Conservation (phyloP, 2,113 vertebrate genomes). For the Alligator mississippiensis region DNA sequence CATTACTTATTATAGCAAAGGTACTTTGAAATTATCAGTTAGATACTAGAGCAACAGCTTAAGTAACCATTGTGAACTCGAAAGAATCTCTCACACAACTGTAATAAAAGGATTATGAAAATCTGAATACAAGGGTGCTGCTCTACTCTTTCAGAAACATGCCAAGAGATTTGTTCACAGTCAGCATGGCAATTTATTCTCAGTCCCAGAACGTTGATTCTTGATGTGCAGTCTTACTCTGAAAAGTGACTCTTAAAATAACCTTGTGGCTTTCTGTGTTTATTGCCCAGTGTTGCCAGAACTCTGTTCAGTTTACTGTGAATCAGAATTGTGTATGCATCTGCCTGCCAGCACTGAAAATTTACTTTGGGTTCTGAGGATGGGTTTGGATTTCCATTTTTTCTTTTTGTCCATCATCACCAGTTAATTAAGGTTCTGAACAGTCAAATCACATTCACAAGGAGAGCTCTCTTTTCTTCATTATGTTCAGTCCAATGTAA, state of each 20-base stretch:
- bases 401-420: background rate
- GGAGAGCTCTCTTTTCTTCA: background rate
- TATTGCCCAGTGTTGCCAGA: background rate
- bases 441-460: background rate
- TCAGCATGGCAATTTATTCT: background rate
- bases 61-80: background rate
- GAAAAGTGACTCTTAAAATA: background rate
- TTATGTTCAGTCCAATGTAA: background rate
- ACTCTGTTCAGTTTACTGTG: background rate
- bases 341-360: background rate
- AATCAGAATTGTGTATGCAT: background rate
- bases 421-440: background rate
- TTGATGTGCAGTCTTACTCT: background rate
- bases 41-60: background rate
- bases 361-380: slow-evolving; percentile 1
- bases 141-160: background rate
- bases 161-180: background rate
- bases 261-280: background rate
- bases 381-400: background rate
- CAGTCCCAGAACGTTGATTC: background rate
- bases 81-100: background rate
- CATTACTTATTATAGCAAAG: background rate
- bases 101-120: background rate
- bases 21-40: background rate
- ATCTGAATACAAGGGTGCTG: background rate